Conservation (phyloP, 2,888 invertebrate species). For the Phania funesta region DNA sequence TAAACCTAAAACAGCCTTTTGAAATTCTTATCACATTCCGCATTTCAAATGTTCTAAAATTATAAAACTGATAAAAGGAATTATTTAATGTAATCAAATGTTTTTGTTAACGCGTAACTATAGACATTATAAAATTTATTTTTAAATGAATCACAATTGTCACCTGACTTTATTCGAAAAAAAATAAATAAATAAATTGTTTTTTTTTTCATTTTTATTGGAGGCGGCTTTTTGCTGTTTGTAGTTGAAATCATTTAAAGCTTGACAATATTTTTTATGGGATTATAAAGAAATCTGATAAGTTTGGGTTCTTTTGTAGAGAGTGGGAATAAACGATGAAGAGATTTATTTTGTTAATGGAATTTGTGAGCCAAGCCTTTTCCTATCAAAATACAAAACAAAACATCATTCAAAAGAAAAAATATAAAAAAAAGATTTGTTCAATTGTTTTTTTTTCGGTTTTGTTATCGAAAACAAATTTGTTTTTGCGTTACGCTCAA, state of each 20-base stretch:
- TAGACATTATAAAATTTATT: neutral
- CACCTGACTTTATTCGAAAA: neutral
- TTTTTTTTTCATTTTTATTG: neutral
- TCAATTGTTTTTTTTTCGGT: neutral
- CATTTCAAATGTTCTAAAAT: no score
- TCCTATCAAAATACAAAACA: constrained; percentile 25
- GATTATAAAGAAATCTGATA: constrained; percentile 30
- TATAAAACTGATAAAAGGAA: neutral
- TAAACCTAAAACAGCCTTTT: no score
- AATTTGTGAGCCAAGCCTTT: constrained; percentile 52
- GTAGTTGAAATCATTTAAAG: neutral
- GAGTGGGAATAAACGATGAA: neutral
- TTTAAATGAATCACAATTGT: constrained; percentile 21
- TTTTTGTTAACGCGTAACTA: neutral
- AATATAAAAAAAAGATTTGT: neutral
- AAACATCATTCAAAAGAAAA: neutral
- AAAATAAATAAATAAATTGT: neutral
- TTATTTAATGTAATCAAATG: neutral
- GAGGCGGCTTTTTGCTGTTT: constrained; percentile 34
- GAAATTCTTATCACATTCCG: no score
- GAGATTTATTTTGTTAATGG: constrained; percentile 17
- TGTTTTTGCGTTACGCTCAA: constrained; percentile 58
- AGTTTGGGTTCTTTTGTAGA: neutral
- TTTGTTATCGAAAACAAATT: constrained; percentile 16
- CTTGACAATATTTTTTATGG: constrained; percentile 11